Evolutionary conservation across 2,888 invertebrate genomes (phyloP).

Genomic region (Andrena fulva): DNA sequence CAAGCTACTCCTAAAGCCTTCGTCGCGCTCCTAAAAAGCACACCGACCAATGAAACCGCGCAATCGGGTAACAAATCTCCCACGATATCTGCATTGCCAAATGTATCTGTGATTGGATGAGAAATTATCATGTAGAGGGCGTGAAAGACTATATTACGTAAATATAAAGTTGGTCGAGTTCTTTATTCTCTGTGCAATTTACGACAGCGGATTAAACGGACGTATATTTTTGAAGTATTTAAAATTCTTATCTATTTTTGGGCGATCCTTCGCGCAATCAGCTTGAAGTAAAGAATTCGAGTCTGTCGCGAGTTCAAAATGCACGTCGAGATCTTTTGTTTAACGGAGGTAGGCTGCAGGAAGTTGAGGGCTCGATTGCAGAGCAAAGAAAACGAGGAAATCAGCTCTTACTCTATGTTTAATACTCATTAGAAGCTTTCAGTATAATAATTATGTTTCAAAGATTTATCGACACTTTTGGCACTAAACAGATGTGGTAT

Average conservation of each 20-base stretch:
- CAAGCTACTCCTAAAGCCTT: constrained; percentile 80
- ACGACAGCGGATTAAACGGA: background rate
- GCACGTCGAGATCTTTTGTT: background rate
- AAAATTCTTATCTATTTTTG: background rate
- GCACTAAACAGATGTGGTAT: constrained; percentile 2
- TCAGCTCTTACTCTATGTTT: constrained; percentile 3
- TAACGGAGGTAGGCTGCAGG: background rate
- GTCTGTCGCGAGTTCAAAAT: background rate
- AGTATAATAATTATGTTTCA: constrained; percentile 3
- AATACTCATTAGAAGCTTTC: constrained; percentile 46
- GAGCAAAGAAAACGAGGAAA: background rate
- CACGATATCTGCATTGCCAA: constrained; percentile 35
- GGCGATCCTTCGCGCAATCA: background rate
- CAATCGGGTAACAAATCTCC: constrained; percentile 17
- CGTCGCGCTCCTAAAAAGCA: constrained; percentile 66
- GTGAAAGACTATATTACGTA: background rate
- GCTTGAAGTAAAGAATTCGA: background rate
- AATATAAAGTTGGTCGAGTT: background rate
- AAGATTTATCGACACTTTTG: constrained; percentile 1
- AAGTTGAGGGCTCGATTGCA: background rate
- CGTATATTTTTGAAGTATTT: constrained; percentile 12
- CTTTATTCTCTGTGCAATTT: constrained; percentile 4
- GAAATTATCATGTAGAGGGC: constrained; percentile 3
- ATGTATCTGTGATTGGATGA: constrained; percentile 45
- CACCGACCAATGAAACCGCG: constrained; percentile 9